Evolutionary conservation across 1,140 invertebrate species (phyloP), one percentile per base, ranked within the genome.

Genomic region (Oryctes rhinoceros): DNA sequence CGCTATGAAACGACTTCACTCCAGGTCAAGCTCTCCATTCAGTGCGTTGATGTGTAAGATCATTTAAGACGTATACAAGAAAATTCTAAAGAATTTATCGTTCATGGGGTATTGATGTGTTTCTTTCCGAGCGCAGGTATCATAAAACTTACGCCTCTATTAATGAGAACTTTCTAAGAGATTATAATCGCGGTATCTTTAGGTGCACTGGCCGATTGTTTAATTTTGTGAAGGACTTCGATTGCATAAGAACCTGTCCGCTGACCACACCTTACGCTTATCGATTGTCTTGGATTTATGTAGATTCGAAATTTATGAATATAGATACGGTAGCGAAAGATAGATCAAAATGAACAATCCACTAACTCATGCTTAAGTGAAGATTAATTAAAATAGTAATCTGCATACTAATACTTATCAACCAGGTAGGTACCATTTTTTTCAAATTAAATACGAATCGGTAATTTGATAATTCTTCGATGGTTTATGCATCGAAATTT

Each of bases 101-200:
- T 71, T 35, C 65, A 18, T 67, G 20, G 65, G n/a, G n/a, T 67
- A 67, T 24, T 30, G 10, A 71, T 71, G 24, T 37, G 24, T 18
- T 71, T 24, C 65, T 13, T 71, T 71, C 65, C 35, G 18, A 71
- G 65, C 65, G 65, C 65, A 35, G 65, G 53, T 62, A 62, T 62
- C 53, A 62, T 62, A 62, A 62, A 62, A 62, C 53, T 62, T 62
- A 13, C 53, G 53, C 53, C 53, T 74, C 71, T 76, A 76, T 76
- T 76, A 76, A 76, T 76, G 47, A 76, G 37, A 49, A 76, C 75
- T 76, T 76, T 76, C 75, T 76, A 76, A 76, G 75, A 76, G 75
- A 76, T 76, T 20, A n/a, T 76, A 44, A 76, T 76, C 75, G 37
- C 6, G 18, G 35, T 37, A 71, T 37, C 18, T 76, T 37, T 24